Conservation (phyloP, 2,888 invertebrate species). For the Spicauda simplicius region DNA sequence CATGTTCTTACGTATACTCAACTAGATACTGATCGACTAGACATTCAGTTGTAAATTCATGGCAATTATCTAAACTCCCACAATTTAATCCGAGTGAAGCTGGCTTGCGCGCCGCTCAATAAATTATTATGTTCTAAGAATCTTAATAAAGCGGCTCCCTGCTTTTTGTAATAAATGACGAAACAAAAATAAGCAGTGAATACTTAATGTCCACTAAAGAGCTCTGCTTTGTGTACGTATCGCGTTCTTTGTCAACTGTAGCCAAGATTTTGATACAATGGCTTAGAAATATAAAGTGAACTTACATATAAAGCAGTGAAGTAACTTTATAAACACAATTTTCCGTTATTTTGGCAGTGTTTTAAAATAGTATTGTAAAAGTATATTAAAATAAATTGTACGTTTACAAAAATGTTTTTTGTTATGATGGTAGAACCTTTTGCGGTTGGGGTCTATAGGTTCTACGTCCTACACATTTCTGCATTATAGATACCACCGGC, state of each 20-base stretch:
- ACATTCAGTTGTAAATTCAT: conserved; percentile 42
- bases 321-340: too few relatives aligned
- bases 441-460: too few relatives aligned
- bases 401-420: too few relatives aligned
- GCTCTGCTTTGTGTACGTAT: conserved; percentile 49
- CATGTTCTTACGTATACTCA: neutral
- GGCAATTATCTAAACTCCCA: conserved; percentile 56
- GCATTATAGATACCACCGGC: too few relatives aligned
- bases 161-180: conserved; percentile 78
- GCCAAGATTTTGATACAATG: conserved; percentile 30
- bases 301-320: neutral
- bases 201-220: conserved; percentile 64
- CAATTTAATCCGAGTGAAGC: conserved; percentile 69
- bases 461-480: too few relatives aligned
- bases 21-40: neutral
- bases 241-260: conserved; percentile 45
- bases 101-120: conserved; percentile 57
- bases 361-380: too few relatives aligned
- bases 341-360: too few relatives aligned
- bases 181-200: conserved; percentile 76
- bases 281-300: conserved; percentile 25
- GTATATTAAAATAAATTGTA: too few relatives aligned
- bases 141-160: conserved; percentile 74
- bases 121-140: conserved; percentile 75
- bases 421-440: too few relatives aligned